Base-by-base conservation (phyloP, 2,797 vertebrate genomes). In the Harpagifer antarcticus region DNA sequence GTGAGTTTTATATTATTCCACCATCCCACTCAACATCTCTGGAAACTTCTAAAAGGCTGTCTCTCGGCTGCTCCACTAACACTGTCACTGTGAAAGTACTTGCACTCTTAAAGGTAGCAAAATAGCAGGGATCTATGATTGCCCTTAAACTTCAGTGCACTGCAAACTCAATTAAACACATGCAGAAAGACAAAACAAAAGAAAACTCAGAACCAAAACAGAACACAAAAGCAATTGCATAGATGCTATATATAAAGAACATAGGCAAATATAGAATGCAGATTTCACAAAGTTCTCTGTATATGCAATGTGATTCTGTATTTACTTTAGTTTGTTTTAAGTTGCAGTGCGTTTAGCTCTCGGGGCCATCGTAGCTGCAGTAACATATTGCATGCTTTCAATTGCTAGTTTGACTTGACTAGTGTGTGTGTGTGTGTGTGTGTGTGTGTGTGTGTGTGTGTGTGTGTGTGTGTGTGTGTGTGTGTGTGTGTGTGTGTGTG, bases 381-480 rank as follows among this genome's bases (percentile, higher is more conserved):
- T 61, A 54, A 68, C 47, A 20, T 78, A 68, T 73, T 79, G 79
- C 85, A 86, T 88, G 84, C 20, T 65, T 66, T 78, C 45, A 71
- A 10, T 68, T 72, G 47, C 50, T 31, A 54, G 11, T 71, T 58
- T 61, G 9, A 27, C 27, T 27, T 1, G 27, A 27, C 27, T 20
- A 15, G 27, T 27, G 27, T 47, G 42, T 68, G 50, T 27, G 57
- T 66, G 66, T 71, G 57, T 78, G 63, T 54, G 61, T 74, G 52
- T 70, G 50, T 66, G 55, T 70, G 13, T 56, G 54, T 47, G 48
- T 65, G 62, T 13, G 59, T 12, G 54, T 10, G 12, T 58, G 62
- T 8, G 19, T 43, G 61, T 23, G 40, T 37, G 31, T 33, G 53
- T 55, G 53, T 17, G 50, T 14, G 50, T 52, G 49, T 52, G 49